Evolutionary conservation across 2,113 vertebrate species (phyloP).

Genomic region (Otolemur garnettii): DNA sequence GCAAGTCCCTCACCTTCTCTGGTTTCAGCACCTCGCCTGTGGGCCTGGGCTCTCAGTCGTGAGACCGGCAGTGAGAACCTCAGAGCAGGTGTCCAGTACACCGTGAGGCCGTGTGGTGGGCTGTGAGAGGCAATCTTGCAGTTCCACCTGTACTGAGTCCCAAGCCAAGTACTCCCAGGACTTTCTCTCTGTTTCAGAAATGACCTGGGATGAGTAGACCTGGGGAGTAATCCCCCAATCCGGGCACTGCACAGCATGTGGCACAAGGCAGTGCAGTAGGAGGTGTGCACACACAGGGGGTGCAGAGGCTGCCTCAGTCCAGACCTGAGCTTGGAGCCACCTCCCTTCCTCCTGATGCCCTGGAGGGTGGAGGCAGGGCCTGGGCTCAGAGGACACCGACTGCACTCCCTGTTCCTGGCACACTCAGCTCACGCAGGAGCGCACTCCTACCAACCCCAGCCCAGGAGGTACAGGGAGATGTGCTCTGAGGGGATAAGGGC

Average conservation of each 20-base stretch:
- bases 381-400: too few species aligned
- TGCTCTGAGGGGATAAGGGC: not conserved
- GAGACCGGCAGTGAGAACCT: not conserved
- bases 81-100: not conserved
- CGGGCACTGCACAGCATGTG: not conserved
- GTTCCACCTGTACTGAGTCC: not conserved
- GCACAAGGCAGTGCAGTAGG: too few species aligned
- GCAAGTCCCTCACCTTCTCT: not conserved
- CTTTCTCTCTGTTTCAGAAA: not conserved
- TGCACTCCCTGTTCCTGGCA: too few species aligned
- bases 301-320: too few species aligned
- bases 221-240: not conserved
- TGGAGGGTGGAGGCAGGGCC: not conserved
- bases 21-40: not conserved
- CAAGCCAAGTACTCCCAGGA: not conserved
- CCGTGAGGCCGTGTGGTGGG: not conserved
- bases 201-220: too few species aligned
- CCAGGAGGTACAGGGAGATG: not conserved
- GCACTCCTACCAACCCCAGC: too few species aligned
- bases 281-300: too few species aligned
- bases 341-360: not conserved
- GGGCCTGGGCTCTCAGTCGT: not conserved
- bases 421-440: not conserved
- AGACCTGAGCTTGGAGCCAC: not conserved
- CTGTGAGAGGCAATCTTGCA: not conserved